Conservation (phyloP, 2,888 invertebrate genomes). For the Helicoverpa assulta region DNA sequence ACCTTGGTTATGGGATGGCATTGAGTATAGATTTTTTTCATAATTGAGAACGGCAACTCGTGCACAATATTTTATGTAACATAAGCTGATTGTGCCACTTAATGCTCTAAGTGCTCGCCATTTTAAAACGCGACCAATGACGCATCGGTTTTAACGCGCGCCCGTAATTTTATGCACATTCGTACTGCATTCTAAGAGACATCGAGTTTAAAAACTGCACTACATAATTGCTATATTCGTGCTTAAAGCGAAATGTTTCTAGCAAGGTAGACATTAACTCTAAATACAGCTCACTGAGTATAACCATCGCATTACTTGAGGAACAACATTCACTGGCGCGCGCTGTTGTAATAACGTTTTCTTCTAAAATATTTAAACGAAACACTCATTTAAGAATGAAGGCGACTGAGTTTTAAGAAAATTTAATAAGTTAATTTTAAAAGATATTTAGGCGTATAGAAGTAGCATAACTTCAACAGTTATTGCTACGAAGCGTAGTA, state of each 20-base stretch:
- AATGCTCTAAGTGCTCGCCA: slow-evolving; percentile 76
- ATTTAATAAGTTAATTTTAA: neutral
- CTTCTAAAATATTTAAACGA: slow-evolving; percentile 7
- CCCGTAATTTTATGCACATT: slow-evolving; percentile 79
- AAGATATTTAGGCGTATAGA: neutral
- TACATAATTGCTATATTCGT: slow-evolving; percentile 64
- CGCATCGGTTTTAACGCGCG: slow-evolving; percentile 87
- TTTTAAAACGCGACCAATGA: slow-evolving; percentile 87
- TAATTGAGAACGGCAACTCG: neutral
- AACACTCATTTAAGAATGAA: neutral
- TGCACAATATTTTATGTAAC: slow-evolving; percentile 39
- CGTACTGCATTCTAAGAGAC: slow-evolving; percentile 64
- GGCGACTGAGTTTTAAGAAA: neutral
- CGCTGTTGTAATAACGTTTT: slow-evolving; percentile 29
- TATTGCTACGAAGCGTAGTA: slow-evolving; percentile 4
- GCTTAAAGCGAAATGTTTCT: slow-evolving; percentile 57
- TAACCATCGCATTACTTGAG: slow-evolving; percentile 50
- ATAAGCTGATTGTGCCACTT: slow-evolving; percentile 51
- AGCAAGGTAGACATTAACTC: slow-evolving; percentile 54
- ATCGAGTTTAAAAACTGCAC: slow-evolving; percentile 61
- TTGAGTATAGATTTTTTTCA: neutral
- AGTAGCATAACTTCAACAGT: no score
- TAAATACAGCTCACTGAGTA: slow-evolving; percentile 53
- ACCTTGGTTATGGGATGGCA: neutral
- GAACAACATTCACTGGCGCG: slow-evolving; percentile 57